These are phyloP conservation scores for Amiota mariae DNA, from an alignment of 2,888 invertebrate genomes.

Conservation along the genomic window DNA sequence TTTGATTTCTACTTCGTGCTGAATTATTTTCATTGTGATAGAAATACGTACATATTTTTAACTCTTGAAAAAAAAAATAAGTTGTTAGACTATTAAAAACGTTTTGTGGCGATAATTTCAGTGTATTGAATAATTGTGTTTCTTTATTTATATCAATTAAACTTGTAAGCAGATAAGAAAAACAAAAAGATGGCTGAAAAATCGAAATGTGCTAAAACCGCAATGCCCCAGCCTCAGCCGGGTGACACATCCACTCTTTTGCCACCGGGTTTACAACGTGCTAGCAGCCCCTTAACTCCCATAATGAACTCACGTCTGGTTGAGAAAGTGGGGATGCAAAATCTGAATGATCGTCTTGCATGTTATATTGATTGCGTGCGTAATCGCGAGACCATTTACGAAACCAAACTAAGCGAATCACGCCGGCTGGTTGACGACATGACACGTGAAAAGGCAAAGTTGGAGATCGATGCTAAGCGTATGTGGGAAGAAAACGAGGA, in stretches of 20 bases:
- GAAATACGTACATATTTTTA: too few relatives aligned
- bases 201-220: slow-evolving; percentile 72
- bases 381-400: slow-evolving; percentile 92
- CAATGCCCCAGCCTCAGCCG: slow-evolving; percentile 68
- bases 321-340: slow-evolving; percentile 94
- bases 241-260: slow-evolving; percentile 82
- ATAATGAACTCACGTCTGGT: slow-evolving; percentile 91
- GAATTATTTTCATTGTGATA: slow-evolving; percentile 52
- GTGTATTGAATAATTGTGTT: slow-evolving; percentile 18
- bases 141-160: not conserved
- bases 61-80: slow-evolving; percentile 26
- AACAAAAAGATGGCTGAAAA: slow-evolving; percentile 66
- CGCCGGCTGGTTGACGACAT: slow-evolving; percentile 93
- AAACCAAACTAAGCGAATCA: slow-evolving; percentile 92
- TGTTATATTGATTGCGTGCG: slow-evolving; percentile 96
- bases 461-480: slow-evolving; percentile 93
- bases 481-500: slow-evolving; percentile 90
- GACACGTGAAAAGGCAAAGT: slow-evolving; percentile 91
- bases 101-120: slow-evolving; percentile 43
- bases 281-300: slow-evolving; percentile 88
- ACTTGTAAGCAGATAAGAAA: slow-evolving; percentile 10
- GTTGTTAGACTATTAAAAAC: slow-evolving; percentile 31
- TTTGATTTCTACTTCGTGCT: slow-evolving; percentile 37
- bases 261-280: slow-evolving; percentile 74
- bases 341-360: slow-evolving; percentile 96